These are phyloP conservation scores for Syritta pipiens DNA, from an alignment of 2,888 invertebrate species.

Conservation along the genomic window DNA sequence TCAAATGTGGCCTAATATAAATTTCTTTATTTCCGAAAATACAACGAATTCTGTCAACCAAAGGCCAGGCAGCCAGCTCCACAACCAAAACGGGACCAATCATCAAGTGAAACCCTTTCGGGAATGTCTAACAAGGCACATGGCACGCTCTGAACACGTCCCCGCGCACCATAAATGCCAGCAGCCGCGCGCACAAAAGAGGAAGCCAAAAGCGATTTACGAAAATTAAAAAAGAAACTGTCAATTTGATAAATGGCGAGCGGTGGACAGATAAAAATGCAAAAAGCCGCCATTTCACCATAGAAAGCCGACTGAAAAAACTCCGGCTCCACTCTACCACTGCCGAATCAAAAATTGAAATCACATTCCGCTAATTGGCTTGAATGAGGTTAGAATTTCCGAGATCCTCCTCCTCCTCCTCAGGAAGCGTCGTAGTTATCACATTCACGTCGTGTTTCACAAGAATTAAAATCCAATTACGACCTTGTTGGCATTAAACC, in stretches of 20 bases:
- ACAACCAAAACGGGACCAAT: background rate
- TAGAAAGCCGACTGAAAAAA: slow-evolving; percentile 2
- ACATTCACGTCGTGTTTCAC: slow-evolving; percentile 58
- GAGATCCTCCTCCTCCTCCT: slow-evolving; percentile 2
- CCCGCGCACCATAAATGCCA: slow-evolving; percentile 21
- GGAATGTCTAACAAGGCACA: slow-evolving; percentile 69
- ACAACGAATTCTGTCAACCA: slow-evolving; percentile 33
- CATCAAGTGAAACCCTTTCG: slow-evolving; percentile 60
- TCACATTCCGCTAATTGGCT: slow-evolving; percentile 62
- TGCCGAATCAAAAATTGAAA: slow-evolving; percentile 55
- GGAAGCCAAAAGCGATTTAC: slow-evolving; percentile 68
- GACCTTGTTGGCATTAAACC: slow-evolving; percentile 47
- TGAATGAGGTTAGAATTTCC: slow-evolving; percentile 36
- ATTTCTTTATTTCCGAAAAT: slow-evolving; percentile 61
- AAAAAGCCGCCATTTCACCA: slow-evolving; percentile 8
- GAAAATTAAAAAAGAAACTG: slow-evolving; percentile 69
- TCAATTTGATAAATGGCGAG: slow-evolving; percentile 64
- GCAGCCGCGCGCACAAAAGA: slow-evolving; percentile 42
- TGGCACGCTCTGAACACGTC: slow-evolving; percentile 64
- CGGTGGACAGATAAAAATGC: slow-evolving; percentile 57
- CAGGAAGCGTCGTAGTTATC: slow-evolving; percentile 27
- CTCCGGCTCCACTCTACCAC: background rate
- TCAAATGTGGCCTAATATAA: slow-evolving; percentile 64
- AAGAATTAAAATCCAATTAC: slow-evolving; percentile 68
- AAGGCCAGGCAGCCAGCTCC: background rate